Conservation (phyloP, 1,140 invertebrate genomes). For the Apocrypta bakeri region DNA sequence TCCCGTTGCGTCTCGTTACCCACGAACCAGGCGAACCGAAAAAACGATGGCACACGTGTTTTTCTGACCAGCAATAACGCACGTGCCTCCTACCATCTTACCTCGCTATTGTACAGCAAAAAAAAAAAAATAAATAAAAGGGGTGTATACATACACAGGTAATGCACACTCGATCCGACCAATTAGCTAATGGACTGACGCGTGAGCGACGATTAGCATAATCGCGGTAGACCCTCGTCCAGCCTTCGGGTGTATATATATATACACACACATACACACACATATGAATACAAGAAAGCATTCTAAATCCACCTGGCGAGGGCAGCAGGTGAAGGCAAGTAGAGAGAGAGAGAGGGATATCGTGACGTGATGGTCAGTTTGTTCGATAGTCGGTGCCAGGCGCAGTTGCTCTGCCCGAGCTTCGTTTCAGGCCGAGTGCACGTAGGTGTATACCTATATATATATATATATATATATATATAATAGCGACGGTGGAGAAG, state of each 20-base stretch:
- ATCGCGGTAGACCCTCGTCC: background rate
- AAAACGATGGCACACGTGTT: too few relatives aligned
- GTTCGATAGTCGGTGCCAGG: slow-evolving; percentile 75
- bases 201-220: slow-evolving; percentile 27
- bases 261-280: background rate
- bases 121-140: too few relatives aligned
- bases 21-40: too few relatives aligned
- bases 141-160: too few relatives aligned
- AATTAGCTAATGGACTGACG: slow-evolving; percentile 38
- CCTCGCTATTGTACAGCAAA: background rate
- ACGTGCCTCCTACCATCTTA: too few relatives aligned
- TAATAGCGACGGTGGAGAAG: slow-evolving; percentile 62
- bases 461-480: slow-evolving; percentile 58
- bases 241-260: background rate
- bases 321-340: slow-evolving; percentile 26
- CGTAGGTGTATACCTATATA: slow-evolving; percentile 63
- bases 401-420: slow-evolving; percentile 52
- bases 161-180: background rate
- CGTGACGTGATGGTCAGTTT: slow-evolving; percentile 76
- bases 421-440: background rate
- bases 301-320: background rate
- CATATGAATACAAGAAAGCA: background rate
- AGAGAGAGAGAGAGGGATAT: slow-evolving; percentile 58
- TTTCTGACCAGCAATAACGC: too few relatives aligned
- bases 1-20: too few relatives aligned